These are phyloP conservation scores for Charina bottae DNA, from an alignment of 2,113 vertebrate species.

Conservation along the genomic window DNA sequence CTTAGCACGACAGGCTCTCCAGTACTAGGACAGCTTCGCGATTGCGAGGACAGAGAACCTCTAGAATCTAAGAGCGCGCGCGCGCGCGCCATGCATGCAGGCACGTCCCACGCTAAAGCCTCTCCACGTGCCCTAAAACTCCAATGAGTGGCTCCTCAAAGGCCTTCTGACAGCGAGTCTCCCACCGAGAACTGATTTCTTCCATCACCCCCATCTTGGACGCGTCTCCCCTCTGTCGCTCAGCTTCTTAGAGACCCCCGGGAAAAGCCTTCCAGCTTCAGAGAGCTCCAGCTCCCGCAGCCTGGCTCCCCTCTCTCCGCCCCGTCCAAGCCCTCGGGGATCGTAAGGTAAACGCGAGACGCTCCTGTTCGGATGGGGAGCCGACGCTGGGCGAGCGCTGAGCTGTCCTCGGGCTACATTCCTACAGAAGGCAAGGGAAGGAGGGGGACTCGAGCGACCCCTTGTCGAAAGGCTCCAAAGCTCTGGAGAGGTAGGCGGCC, in stretches of 20 bases:
- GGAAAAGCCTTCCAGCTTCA: neutral
- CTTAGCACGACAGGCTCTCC: neutral
- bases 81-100: neutral
- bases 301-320: fast-evolving
- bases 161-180: neutral
- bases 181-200: neutral
- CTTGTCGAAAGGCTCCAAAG: constrained; percentile 8
- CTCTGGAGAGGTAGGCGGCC: neutral
- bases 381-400: neutral
- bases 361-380: constrained; percentile 22
- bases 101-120: neutral
- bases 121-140: neutral
- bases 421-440: neutral
- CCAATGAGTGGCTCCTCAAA: neutral
- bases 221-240: neutral
- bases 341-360: constrained; percentile 3
- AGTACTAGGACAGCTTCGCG: neutral
- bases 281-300: neutral
- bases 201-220: no score
- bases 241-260: neutral
- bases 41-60: neutral
- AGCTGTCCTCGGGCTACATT: constrained; percentile 25
- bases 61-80: neutral
- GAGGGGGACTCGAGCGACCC: neutral
- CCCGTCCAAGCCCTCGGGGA: neutral